Conservation (phyloP, 2,113 vertebrate species). For the Sterna hirundo region DNA sequence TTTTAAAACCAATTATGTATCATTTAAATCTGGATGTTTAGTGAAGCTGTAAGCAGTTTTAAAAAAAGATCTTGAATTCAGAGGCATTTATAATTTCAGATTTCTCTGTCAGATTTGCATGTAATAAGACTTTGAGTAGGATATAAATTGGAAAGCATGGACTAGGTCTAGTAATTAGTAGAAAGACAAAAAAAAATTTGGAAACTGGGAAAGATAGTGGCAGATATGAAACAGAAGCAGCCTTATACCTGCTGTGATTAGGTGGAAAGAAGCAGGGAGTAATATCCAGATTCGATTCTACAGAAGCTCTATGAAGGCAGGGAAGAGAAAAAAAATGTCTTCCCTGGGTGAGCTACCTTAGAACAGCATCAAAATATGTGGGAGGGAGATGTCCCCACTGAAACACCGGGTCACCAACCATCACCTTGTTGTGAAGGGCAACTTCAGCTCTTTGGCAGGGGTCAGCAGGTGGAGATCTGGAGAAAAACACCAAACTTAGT, state of each 20-base stretch:
- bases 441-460: accelerated
- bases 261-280: neutral
- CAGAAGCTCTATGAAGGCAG: neutral
- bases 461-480: neutral
- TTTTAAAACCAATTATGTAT: neutral
- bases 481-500: neutral
- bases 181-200: neutral
- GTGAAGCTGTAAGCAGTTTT: neutral
- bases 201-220: neutral
- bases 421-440: neutral
- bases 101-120: neutral
- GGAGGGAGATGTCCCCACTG: neutral
- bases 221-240: neutral
- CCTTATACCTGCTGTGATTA: neutral
- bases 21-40: neutral
- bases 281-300: neutral
- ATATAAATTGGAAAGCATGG: neutral
- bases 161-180: neutral
- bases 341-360: neutral
- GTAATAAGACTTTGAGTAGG: neutral
- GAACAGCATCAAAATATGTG: neutral
- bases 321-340: neutral
- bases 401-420: neutral
- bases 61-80: neutral
- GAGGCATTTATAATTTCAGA: neutral